These are phyloP conservation scores for Latrodectus elegans DNA, from an alignment of 2,888 invertebrate genomes.

Conservation along the genomic window DNA sequence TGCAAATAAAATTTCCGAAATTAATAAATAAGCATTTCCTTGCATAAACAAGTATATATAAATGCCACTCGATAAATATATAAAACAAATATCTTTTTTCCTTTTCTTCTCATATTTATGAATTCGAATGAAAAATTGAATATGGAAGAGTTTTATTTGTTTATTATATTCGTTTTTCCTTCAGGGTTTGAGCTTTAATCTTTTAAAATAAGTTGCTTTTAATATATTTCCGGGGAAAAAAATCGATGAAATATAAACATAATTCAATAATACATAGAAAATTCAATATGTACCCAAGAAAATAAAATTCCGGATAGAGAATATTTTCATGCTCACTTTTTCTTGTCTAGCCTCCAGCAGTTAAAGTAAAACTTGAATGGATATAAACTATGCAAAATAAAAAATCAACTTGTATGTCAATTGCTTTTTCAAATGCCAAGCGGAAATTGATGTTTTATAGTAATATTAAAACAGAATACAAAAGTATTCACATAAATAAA, in stretches of 20 bases:
- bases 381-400: constrained; percentile 2
- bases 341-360: neutral
- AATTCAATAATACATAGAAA: constrained; percentile 30
- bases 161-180: constrained; percentile 18
- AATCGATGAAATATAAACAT: constrained; percentile 48
- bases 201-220: constrained; percentile 32
- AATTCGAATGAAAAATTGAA: constrained; percentile 4
- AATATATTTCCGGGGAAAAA: constrained; percentile 22
- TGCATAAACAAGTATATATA: constrained; percentile 1
- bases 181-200: constrained; percentile 12
- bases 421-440: too few relatives aligned
- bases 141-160: constrained; percentile 9
- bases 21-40: too few relatives aligned
- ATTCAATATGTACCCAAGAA: neutral
- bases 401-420: neutral
- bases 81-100: constrained; percentile 4
- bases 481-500: too few relatives aligned
- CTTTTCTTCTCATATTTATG: neutral
- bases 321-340: constrained; percentile 1
- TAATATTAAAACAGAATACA: too few relatives aligned
- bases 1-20: too few relatives aligned
- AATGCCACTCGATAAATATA: neutral
- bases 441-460: too few relatives aligned
- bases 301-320: neutral
- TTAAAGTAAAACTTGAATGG: neutral